phyloP scores from a whole-genome alignment of 2,888 invertebrate genomes.

The Habrosyne pyritoides region DNA sequence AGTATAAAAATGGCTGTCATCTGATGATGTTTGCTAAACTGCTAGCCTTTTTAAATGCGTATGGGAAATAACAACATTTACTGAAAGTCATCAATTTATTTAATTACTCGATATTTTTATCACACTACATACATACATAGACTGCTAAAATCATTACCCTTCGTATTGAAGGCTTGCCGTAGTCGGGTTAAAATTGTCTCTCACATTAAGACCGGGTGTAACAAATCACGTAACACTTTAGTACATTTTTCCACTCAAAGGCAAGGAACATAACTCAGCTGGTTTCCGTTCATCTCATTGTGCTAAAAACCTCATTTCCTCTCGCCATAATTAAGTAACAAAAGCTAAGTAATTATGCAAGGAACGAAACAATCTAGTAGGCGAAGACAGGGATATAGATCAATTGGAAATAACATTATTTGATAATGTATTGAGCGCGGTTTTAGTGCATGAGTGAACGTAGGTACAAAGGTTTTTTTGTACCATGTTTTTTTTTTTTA shows the following conservation, averaged over 20 bases:
- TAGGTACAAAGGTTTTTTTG: no score
- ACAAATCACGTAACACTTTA: not conserved
- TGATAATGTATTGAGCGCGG: slow-evolving; percentile 3
- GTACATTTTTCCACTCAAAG: slow-evolving; percentile 14
- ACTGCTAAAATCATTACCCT: no score
- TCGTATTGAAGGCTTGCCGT: no score
- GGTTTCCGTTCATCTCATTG: slow-evolving; percentile 56
- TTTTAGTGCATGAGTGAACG: not conserved
- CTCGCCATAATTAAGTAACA: slow-evolving; percentile 71
- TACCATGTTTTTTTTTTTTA: no score
- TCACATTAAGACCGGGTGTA: not conserved
- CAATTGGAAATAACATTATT: slow-evolving; percentile 32
- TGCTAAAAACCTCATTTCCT: slow-evolving; percentile 66
- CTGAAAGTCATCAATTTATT: no score
- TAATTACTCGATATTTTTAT: no score
- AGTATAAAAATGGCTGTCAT: no score
- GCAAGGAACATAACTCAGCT: slow-evolving; percentile 50
- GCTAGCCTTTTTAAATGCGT: no score
- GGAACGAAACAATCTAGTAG: slow-evolving; percentile 70
- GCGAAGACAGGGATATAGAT: slow-evolving; percentile 30
- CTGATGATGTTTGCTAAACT: no score
- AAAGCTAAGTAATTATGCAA: slow-evolving; percentile 76
- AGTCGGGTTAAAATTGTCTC: not conserved
- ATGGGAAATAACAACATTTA: no score
- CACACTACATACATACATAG: no score